Evolutionary conservation across 2,888 invertebrate species (phyloP), one percentile per base, ranked within the genome.

Genomic region (Cerastis leucographa): DNA sequence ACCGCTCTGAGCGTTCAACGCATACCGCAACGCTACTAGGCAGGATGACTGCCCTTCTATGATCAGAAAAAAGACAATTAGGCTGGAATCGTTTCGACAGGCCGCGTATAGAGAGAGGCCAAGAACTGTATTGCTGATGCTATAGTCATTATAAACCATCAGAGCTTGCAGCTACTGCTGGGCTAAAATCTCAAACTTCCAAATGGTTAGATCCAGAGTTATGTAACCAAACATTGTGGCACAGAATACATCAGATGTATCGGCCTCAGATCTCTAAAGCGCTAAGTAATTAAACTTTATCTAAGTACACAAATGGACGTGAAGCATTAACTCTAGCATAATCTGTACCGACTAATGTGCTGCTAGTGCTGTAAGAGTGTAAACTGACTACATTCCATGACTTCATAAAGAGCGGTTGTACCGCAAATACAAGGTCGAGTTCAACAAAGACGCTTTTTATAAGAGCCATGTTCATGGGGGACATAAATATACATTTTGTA

Each of bases 41-140:
- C 97, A 95, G 59, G 97, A 97, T 22, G 97, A 97, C 92, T 94
- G 96, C 56, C 94, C 94, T 81, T 94, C 94, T 95, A 90, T 64
- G 72, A 64, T 78, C 67, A 76, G 76, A 84, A 78, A 74, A 46
- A 29, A 77, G 35, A 61, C 6, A 4, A 35, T 44, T 35, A 25
- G 6, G 56, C 29, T 46, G 17, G 12, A 29, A 67, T 11, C 14
- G 2, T 66, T 64, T 9, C 5, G 19, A 29, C 25, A 29, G 3
- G 4, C 35, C 12, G 17, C 25, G 12, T 22, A 19, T 35, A 35
- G 19, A 46, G 14, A 35, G 19, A 46, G 14, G 19, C 14, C n/a
- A 12, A 44, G 17, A 35, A 19, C 8, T n/a, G n/a, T 66, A 25
- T 54, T 25, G 12, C 14, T 49, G 19, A 29, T 17, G 3, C 7